Evolutionary conservation across 1,140 invertebrate genomes (phyloP).

Genomic region (Reticulitermes speratus): DNA sequence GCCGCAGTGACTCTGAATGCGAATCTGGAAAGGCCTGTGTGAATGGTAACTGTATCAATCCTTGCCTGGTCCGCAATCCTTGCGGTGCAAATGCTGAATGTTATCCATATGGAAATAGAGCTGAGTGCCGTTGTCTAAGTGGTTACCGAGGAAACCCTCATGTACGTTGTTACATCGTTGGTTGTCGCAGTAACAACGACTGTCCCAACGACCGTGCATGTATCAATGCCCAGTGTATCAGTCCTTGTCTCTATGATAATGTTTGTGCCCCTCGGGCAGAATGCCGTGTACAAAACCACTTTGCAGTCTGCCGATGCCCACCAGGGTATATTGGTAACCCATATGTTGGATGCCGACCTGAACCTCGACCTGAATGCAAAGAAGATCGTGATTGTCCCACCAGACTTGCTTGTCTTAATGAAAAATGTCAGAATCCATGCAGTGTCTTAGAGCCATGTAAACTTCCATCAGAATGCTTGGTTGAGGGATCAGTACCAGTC

Average conservation of each 20-base stretch:
- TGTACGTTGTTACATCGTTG: conserved; percentile 72
- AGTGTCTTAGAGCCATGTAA: conserved; percentile 73
- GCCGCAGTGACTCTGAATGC: conserved; percentile 76
- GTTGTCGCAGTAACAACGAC: conserved; percentile 85
- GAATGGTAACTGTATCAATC: conserved; percentile 81
- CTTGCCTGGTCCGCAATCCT: conserved; percentile 73
- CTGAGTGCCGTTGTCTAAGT: conserved; percentile 75
- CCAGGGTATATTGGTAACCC: conserved; percentile 70
- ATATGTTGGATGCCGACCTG: conserved; percentile 71
- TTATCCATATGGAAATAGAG: conserved; percentile 67
- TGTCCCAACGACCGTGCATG: conserved; percentile 83
- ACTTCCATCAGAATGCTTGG: conserved; percentile 75
- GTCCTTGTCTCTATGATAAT: conserved; percentile 78
- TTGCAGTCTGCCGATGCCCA: conserved; percentile 80
- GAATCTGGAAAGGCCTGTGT: conserved; percentile 75
- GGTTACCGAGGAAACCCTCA: conserved; percentile 81
- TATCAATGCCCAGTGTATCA: conserved; percentile 80
- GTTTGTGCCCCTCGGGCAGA: conserved; percentile 75
- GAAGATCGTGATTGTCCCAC: conserved; percentile 79
- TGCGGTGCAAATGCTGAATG: conserved; percentile 85
- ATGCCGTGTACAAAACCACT: conserved; percentile 77
- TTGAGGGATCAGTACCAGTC: conserved; percentile 75
- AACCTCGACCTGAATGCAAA: conserved; percentile 72
- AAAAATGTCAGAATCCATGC: conserved; percentile 83
- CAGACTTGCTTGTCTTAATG: conserved; percentile 74